Evolutionary conservation across 2,888 invertebrate genomes (phyloP), one percentile per base, ranked within the genome.

Genomic region (Arrhopalites spinosus): DNA sequence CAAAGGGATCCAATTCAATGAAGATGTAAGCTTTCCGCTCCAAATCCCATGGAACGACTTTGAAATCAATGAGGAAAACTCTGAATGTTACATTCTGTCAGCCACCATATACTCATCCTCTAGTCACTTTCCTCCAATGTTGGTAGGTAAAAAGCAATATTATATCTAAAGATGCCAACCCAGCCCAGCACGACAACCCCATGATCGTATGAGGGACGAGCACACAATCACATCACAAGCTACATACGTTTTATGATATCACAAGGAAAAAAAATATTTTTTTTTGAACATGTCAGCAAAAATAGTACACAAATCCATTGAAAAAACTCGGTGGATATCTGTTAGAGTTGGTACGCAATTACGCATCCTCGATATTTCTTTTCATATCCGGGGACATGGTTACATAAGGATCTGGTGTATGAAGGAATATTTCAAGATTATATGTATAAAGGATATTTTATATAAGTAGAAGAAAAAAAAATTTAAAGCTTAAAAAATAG

Each of bases 41-140:
- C 45, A 69, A 69, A 69, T 69, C 69, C 69, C 29, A 25, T 53
- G n/a, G 17, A 69, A 69, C 30, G 69, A 53, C 69, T 69, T 69
- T 53, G 69, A 53, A 69, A 69, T 69, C 69, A 69, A 69, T 69
- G 69, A 69, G 69, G 53, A n/a, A 69, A 69, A 69, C 36, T 69
- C n/a, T 45, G 69, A 69, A 61, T 61, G 59, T 3, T n/a, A 61
- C 53, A 53, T 53, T 8, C 36, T 36, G 36, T 50, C 50, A 15
- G 15, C 50, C 50, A 5, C 50, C n/a, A 15, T 8, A 5, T 50
- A 50, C 17, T 45, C 15, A 7, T 45, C 15, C 15, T 15, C 45
- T 45, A 11, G 8, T 45, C 45, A 11, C 45, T 45, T 15, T 45
- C n/a, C n/a, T n/a, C n/a, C n/a, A n/a, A n/a, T n/a, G n/a, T n/a